These are phyloP conservation scores for Ibycter americanus DNA, from an alignment of 2,797 vertebrate genomes.

Conservation along the genomic window DNA sequence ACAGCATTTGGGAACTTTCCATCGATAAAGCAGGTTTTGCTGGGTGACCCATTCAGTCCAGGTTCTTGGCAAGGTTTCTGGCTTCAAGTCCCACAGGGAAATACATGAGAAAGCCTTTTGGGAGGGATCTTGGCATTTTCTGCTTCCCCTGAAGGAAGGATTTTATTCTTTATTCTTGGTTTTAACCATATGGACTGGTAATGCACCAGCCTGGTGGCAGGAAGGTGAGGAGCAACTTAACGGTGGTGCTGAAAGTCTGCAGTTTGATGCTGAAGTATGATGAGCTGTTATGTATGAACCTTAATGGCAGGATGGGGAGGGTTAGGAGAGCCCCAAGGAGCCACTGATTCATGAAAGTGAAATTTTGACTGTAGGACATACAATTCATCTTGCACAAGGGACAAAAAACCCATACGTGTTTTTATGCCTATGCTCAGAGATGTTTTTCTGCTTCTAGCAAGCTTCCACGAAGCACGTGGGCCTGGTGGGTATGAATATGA, in stretches of 20 bases:
- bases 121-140: not conserved
- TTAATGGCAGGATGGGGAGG: not conserved
- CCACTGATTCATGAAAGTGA: not conserved
- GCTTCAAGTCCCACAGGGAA: not conserved
- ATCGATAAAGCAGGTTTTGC: not conserved
- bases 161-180: not conserved
- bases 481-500: not conserved
- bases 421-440: not conserved
- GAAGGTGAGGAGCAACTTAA: not conserved
- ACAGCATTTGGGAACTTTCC: constrained; percentile 29
- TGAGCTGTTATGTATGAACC: not conserved
- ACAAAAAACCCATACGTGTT: accelerated
- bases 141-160: not conserved
- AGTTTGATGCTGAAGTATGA: not conserved
- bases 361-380: not conserved
- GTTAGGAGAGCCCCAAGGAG: not conserved
- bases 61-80: constrained; percentile 6
- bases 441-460: not conserved
- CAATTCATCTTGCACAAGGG: not conserved
- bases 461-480: accelerated
- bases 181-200: not conserved
- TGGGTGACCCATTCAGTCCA: not conserved
- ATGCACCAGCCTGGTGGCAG: accelerated
- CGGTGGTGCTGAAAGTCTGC: not conserved
- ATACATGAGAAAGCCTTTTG: not conserved